These are phyloP conservation scores for Tor tambroides DNA, from an alignment of 2,113 vertebrate species.

Conservation along the genomic window DNA sequence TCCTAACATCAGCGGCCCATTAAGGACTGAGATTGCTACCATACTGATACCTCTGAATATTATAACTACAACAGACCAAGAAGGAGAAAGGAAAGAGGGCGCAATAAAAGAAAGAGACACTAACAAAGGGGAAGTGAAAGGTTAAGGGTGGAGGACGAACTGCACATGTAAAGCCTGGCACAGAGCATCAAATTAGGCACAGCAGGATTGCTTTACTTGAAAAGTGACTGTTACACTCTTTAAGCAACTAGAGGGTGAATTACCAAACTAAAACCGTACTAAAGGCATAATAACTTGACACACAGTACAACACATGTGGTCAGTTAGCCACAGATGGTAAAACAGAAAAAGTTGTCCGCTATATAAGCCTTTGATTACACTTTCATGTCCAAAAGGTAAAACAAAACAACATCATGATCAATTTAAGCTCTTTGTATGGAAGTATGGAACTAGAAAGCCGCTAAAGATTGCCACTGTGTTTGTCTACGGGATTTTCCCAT, in stretches of 20 bases:
- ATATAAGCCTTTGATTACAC: not conserved
- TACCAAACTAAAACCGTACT: not conserved
- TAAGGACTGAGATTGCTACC: conserved; percentile 86
- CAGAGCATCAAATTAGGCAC: conserved; percentile 29
- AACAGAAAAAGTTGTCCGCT: not conserved
- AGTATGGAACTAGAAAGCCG: not conserved
- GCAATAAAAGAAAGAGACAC: conserved; percentile 57
- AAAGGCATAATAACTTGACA: not conserved
- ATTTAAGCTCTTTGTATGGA: not conserved
- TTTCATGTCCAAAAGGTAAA: not conserved
- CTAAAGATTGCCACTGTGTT: not conserved
- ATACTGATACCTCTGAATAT: conserved; percentile 78
- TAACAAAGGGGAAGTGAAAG: not conserved
- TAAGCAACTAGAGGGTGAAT: conserved; percentile 18
- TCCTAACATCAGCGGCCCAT: conserved; percentile 86
- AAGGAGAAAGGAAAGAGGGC: conserved; percentile 48
- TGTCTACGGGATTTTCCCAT: conserved; percentile 52
- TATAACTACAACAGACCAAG: conserved; percentile 75
- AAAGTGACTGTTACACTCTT: not conserved
- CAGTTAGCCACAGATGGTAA: not conserved
- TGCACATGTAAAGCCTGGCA: not conserved
- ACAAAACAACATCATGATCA: not conserved
- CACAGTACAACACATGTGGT: no score
- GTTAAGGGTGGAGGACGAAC: not conserved
- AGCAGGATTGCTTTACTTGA: not conserved